Evolutionary conservation across 37 sponge, comb jelly and placozoan genomes (phyloP), one percentile per base, ranked within the genome.

Genomic region (Aplysina aerophoba): DNA sequence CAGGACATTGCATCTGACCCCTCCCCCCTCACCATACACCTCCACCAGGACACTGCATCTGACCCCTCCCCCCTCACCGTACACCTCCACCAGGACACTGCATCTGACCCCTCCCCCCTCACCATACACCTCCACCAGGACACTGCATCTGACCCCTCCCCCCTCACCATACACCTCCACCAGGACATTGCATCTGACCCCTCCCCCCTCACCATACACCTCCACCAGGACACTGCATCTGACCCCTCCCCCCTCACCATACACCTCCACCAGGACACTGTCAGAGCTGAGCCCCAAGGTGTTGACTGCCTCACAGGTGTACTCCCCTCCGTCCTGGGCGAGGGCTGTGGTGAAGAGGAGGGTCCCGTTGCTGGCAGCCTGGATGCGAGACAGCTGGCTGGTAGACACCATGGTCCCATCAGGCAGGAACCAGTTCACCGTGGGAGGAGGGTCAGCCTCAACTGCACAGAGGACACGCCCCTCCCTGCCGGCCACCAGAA

Each of bases 401-500:
- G 44, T 33, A 27, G 55, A 17, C 19, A 34, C 41, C 44, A 53
- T 65, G 55, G 34, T 33, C 28, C 80, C 25, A 15, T 55, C 80
- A 14, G 35, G 57, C 57, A 25, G 87, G 63, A 85, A 81, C 92
- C 92, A 91, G 0, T 72, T 59, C 27, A 91, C 12, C 19, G 8
- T 37, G 21, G 92, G 88, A 0, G 83, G 19, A 21, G 92, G 92
- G 79, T 87, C 82, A 20, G 88, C 92, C 2, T 53, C n/a, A 6
- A 58, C 72, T 6, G 62, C 71, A 69, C 71, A 69, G 33, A 30
- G 35, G 34, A 69, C 34, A 69, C 71, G 71, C 71, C 71, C 71
- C 13, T 35, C 34, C 34, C 31, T 30, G 4, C 33, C 71, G 34
- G 35, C 34, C 15, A 69, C 71, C 34, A 69, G 34, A 1, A 35